A percentile compares a stretch with the other conserved stretches of the same genome.
Evolutionary conservation across 2,113 vertebrate genomes (phyloP).

Genomic region (Tetrax tetrax): DNA sequence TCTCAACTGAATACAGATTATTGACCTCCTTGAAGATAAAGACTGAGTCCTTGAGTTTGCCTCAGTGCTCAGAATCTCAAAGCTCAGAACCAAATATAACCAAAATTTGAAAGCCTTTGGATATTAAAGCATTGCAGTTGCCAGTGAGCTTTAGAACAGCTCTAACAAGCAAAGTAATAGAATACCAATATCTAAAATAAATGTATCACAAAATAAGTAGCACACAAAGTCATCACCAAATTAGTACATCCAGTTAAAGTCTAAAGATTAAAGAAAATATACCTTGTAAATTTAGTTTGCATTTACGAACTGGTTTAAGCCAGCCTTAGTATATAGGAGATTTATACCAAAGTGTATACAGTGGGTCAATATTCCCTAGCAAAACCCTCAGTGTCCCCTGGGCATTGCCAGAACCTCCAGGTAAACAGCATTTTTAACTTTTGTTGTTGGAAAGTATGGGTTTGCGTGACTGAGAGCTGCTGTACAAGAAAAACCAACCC

Average conservation of each 20-base stretch:
- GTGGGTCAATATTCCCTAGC: neutral
- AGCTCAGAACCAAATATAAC: neutral
- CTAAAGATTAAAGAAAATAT: neutral
- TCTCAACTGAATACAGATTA: neutral
- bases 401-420: neutral
- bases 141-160: neutral
- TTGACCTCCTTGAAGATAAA: neutral
- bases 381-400: neutral
- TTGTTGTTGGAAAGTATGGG: neutral
- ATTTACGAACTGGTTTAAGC: neutral
- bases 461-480: neutral
- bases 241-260: neutral
- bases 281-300: neutral
- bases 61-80: neutral
- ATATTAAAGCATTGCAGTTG: neutral
- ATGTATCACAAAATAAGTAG: neutral
- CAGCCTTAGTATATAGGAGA: neutral
- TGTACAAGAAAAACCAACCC: neutral
- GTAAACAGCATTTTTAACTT: neutral
- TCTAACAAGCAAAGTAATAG: neutral
- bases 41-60: neutral
- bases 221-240: neutral
- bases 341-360: neutral
- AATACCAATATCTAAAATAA: neutral
- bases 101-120: neutral